Conservation (phyloP, 1,140 invertebrate species). For the Adelges cooleyi region DNA sequence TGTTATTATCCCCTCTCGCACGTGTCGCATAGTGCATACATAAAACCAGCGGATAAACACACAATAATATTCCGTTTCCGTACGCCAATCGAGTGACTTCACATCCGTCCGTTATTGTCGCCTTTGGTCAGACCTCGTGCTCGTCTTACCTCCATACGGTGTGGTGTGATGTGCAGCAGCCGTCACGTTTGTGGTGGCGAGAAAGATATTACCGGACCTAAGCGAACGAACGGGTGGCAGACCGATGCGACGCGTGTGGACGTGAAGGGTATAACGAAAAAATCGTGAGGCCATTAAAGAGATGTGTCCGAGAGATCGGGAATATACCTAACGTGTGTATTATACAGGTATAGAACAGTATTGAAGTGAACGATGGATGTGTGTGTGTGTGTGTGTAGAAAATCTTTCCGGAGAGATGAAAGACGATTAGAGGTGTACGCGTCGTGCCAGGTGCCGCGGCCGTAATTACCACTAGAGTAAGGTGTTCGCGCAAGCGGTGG, state of each 20-base stretch:
- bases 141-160: no score
- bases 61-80: no score
- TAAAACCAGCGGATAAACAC: no score
- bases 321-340: not conserved
- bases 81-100: no score
- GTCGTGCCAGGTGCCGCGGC: conserved; percentile 19
- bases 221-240: not conserved
- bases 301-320: conserved; percentile 16
- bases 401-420: not conserved
- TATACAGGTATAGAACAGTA: not conserved
- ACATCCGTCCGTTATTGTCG: no score
- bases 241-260: not conserved
- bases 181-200: not conserved
- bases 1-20: no score
- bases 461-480: conserved; percentile 6
- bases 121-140: no score
- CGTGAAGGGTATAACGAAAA: not conserved
- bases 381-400: not conserved
- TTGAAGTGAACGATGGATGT: not conserved
- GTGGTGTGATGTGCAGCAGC: not conserved
- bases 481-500: not conserved
- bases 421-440: conserved; percentile 10
- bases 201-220: not conserved
- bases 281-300: conserved; percentile 23
- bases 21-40: no score